These are phyloP conservation scores for Ceramica pisi DNA, from an alignment of 2,888 invertebrate species.

Conservation along the genomic window DNA sequence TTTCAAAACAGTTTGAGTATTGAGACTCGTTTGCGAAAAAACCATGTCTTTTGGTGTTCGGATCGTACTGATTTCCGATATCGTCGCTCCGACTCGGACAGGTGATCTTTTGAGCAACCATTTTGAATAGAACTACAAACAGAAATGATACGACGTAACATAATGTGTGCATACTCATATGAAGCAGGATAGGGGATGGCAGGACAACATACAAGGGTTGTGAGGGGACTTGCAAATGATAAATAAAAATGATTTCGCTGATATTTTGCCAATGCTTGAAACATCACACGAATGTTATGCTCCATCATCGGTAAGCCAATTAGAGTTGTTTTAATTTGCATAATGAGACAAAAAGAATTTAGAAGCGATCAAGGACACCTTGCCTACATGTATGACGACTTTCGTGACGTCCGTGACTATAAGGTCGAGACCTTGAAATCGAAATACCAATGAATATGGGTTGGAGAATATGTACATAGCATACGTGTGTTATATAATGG, in stretches of 20 bases:
- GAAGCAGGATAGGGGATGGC: constrained; percentile 75
- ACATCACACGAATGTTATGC: constrained; percentile 48
- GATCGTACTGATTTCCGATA: constrained; percentile 86
- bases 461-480: constrained; percentile 56
- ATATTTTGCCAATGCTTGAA: constrained; percentile 42
- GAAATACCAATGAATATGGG: constrained; percentile 65
- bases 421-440: constrained; percentile 70
- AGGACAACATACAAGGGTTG: constrained; percentile 49
- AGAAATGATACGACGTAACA: constrained; percentile 91
- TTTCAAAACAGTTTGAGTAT: constrained; percentile 88
- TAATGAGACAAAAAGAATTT: constrained; percentile 48
- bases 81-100: constrained; percentile 89
- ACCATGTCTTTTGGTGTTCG: constrained; percentile 89
- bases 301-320: constrained; percentile 40
- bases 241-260: constrained; percentile 56
- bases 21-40: constrained; percentile 90
- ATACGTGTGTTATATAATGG: constrained; percentile 55
- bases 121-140: constrained; percentile 91
- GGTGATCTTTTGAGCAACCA: constrained; percentile 90
- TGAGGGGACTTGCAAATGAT: constrained; percentile 58
- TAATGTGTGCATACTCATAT: constrained; percentile 88
- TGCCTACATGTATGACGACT: constrained; percentile 51
- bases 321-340: constrained; percentile 40
- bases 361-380: constrained; percentile 33
- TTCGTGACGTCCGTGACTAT: constrained; percentile 36